Evolutionary conservation across 2,113 vertebrate species (phyloP), one percentile per base, ranked within the genome.

Genomic region (Cyanoramphus novaezelandiae): DNA sequence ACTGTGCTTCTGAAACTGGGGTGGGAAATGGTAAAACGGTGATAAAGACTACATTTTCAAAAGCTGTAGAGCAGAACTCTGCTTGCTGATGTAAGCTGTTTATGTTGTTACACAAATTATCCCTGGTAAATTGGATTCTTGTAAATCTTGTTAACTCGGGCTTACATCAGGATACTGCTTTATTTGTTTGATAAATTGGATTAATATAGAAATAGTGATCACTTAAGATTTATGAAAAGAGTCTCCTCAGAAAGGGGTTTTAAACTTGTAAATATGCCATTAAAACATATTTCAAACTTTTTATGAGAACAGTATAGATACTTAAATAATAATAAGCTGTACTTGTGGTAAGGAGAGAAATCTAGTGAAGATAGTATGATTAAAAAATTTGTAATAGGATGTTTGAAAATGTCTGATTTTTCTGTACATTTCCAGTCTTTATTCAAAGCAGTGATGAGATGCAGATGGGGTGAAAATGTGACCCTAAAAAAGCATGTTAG

Each of bases 111-210:
- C 57, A 80, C 53, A 83, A 72, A 93, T 92, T 72, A 86, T 69
- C 59, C 53, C 71, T 80, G 53, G 59, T 86, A 77, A 93, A 94
- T 70, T 82, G 86, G 69, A 93, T 90, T 83, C 31, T 83, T 80
- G 27, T 95, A 88, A 80, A 77, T 92, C 75, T 86, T 77, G 53
- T 46, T 94, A 81, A 92, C 24, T 88, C 16, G 35, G 49, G 39
- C 46, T 82, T 72, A 35, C 25, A 64, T 52, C 2, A 4, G 70
- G 39, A 67, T 78, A 37, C 6, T 0, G 0, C 55, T 75, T 70
- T 82, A 69, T 88, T 90, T 55, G 16, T 91, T 92, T 43, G 13
- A 35, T 87, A 64, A 93, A 91, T 75, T 68, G 6, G 28, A 64
- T 75, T 63, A 41, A 84, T 69, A 10, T 24, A 82, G 37, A 89